Evolutionary conservation across 2,113 vertebrate species (phyloP), one percentile per base, ranked within the genome.

Genomic region (Dasypus novemcinctus): DNA sequence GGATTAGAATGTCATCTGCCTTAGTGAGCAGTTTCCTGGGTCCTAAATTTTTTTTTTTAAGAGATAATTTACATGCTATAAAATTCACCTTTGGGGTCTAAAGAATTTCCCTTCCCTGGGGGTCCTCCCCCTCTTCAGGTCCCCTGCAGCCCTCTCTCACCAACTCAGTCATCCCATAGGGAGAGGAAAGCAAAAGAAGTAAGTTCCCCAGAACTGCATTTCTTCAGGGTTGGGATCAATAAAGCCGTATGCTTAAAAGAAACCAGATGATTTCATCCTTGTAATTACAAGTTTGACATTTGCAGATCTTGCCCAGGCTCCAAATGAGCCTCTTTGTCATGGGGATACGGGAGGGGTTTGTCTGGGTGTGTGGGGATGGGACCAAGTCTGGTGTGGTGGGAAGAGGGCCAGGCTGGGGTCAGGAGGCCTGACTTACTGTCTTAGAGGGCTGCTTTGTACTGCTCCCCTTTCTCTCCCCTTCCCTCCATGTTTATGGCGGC

Each of bases 211-310:
- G 96, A 97, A 97, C 94, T 97, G 93, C 94, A 93, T 97, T 97
- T 96, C 93, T 96, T 96, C 90, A 96, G 88, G 88, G 95, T 97
- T 96, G 95, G 82, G 95, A 96, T 97, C 97, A 97, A 96, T 97
- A 96, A 97, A 97, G 92, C 94, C 92, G 78, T 95, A 97, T 95
- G 97, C 97, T 97, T 98, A 97, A 97, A 98, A 98, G 96, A 89
- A 97, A 97, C 95, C 97, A 97, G 96, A 97, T 97, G 97, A 98
- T 97, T 97, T 98, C 96, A 98, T 96, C 91, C 93, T 96, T 92
- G 90, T 96, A 97, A 96, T 87, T 97, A 97, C 94, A 97, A 98
- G 96, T 88, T 96, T 98, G 96, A 97, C 87, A 94, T 97, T 97
- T 91, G 82, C 95, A 96, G 97, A 96, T 96, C 96, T 97, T 97